These are phyloP conservation scores for Bergia sp. DNA, from an alignment of 92 coral and sea anemone species.

Conservation along the genomic window DNA sequence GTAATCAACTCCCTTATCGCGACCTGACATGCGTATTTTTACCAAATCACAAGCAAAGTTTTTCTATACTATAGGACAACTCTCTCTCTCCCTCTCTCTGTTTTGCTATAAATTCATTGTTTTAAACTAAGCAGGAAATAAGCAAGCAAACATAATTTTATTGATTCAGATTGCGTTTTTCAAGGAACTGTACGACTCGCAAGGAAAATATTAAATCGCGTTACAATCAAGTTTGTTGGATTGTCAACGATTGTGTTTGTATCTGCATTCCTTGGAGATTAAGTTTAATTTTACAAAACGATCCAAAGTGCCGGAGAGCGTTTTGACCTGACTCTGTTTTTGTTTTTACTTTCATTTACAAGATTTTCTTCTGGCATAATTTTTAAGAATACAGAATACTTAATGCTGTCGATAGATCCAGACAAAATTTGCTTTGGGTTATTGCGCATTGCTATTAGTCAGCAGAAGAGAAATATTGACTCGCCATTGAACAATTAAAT, in stretches of 20 bases:
- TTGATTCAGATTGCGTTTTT: neutral
- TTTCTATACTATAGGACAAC: neutral
- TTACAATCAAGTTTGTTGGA: neutral
- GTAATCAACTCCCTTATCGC: neutral
- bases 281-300: neutral
- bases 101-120: neutral
- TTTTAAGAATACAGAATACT: too few relatives aligned
- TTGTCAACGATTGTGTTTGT: neutral
- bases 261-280: constrained; percentile 1
- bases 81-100: neutral
- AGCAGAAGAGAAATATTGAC: neutral
- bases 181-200: neutral
- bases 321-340: neutral
- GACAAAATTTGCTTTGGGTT: neutral
- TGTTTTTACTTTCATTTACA: neutral
- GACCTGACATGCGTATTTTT: neutral
- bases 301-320: neutral
- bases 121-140: neutral
- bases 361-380: neutral
- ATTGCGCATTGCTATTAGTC: neutral
- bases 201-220: neutral
- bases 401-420: neutral
- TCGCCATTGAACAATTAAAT: neutral
- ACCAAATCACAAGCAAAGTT: neutral
- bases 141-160: neutral